phyloP scores from a whole-genome alignment of 1,140 invertebrate species.

The Geopemphigus sp. region DNA sequence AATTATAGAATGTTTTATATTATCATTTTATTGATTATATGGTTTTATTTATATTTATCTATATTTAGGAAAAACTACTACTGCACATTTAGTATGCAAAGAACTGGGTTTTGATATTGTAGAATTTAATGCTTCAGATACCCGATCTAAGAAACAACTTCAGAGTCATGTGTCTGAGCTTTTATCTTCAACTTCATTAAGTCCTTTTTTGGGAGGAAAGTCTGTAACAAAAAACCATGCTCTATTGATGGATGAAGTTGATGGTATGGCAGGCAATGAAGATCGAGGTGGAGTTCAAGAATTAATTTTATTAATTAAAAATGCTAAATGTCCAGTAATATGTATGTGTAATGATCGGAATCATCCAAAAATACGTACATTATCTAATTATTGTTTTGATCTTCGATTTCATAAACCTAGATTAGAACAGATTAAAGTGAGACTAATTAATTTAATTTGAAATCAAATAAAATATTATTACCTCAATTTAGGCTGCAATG shows the following conservation, averaged over 20 bases:
- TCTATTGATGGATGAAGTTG: constrained; percentile 98
- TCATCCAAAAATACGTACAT: constrained; percentile 88
- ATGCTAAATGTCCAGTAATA: constrained; percentile 86
- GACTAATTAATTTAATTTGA: constrained; percentile 25
- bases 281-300: constrained; percentile 96
- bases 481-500: constrained; percentile 71
- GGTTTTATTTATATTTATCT: neutral
- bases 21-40: constrained; percentile 55
- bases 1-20: neutral
- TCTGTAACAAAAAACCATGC: constrained; percentile 70
- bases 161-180: constrained; percentile 78
- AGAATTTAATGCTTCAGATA: constrained; percentile 98
- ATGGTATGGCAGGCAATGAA: constrained; percentile 99
- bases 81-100: constrained; percentile 76
- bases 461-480: constrained; percentile 35
- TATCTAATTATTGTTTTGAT: constrained; percentile 95
- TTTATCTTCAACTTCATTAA: constrained; percentile 70
- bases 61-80: constrained; percentile 81
- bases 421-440: constrained; percentile 86
- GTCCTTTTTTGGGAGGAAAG: constrained; percentile 54
- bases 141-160: constrained; percentile 84
- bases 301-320: constrained; percentile 89
- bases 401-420: constrained; percentile 79
- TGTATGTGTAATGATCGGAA: constrained; percentile 98
- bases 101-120: constrained; percentile 86